Percentiles rank a stretch among this genome's conserved stretches.
These are phyloP conservation scores for Aythya baeri DNA, from an alignment of 2,113 vertebrate species.

Conservation along the genomic window DNA sequence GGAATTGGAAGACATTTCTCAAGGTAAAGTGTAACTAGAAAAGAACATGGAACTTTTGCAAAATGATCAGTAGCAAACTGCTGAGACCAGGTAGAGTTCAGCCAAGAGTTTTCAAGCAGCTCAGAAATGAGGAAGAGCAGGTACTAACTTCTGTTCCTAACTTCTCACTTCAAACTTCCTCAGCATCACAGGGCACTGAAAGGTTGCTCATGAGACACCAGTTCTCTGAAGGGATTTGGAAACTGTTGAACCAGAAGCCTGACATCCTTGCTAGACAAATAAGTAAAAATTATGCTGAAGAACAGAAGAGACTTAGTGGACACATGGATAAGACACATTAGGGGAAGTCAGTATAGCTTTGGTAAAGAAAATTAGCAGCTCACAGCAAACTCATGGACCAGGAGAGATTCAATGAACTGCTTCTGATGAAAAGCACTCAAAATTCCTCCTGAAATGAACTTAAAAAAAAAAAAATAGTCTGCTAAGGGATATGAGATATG, in stretches of 20 bases:
- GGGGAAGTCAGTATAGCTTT: neutral
- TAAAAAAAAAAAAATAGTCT: neutral
- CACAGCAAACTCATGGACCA: neutral
- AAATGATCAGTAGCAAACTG: neutral
- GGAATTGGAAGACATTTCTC: neutral
- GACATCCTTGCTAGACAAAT: neutral
- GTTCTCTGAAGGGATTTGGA: neutral
- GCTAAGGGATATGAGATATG: neutral
- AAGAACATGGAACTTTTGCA: neutral
- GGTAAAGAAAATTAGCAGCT: neutral
- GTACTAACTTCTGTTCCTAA: neutral
- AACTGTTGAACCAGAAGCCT: neutral
- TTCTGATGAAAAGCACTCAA: neutral
- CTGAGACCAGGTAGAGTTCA: neutral
- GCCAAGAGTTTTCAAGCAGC: neutral
- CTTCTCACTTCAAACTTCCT: neutral
- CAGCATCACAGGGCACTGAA: accelerated
- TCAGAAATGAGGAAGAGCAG: neutral
- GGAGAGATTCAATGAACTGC: neutral
- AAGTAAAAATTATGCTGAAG: neutral
- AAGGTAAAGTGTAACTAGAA: neutral
- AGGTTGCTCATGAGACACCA: neutral
- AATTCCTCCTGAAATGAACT: neutral
- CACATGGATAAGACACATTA: neutral
- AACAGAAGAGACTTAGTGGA: neutral